phyloP scores from a whole-genome alignment of 2,113 vertebrate genomes.

The Columba janthina region DNA sequence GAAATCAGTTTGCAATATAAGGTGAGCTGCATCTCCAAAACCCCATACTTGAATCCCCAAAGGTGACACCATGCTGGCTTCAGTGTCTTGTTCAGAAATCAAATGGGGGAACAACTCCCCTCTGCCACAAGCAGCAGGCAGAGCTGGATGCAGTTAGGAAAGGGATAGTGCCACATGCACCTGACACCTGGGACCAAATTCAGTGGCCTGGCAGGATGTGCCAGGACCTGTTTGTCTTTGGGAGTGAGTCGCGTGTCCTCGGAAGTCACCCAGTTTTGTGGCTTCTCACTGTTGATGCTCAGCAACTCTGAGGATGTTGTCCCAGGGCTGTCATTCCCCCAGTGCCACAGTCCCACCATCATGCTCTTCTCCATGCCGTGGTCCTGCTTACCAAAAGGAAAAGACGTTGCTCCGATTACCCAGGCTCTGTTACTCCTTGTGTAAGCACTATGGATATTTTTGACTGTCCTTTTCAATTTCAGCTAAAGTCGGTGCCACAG shows the following conservation, averaged over 20 bases:
- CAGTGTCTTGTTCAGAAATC: not conserved
- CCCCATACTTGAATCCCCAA: not conserved
- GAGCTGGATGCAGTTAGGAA: not conserved
- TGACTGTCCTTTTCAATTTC: slow-evolving; percentile 70
- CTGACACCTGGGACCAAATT: not conserved
- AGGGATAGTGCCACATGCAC: not conserved
- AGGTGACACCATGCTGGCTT: not conserved
- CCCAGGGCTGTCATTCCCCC: not conserved
- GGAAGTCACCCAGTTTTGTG: not conserved
- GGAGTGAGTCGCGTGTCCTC: not conserved
- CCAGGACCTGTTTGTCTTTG: not conserved
- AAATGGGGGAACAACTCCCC: fast-evolving
- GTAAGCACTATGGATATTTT: slow-evolving; percentile 70
- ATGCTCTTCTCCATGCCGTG: not conserved
- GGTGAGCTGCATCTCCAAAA: not conserved
- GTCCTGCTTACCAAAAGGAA: not conserved
- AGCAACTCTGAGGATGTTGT: fast-evolving
- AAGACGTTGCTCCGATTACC: not conserved
- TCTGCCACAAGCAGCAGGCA: not conserved
- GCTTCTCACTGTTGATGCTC: not conserved
- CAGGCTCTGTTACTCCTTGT: slow-evolving; percentile 45
- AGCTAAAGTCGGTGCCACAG: slow-evolving; percentile 67
- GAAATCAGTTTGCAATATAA: not conserved
- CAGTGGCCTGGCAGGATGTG: fast-evolving
- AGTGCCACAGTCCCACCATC: not conserved